phyloP scores from a whole-genome alignment of 2,797 vertebrate species.

The Cirrhinus mrigala region DNA sequence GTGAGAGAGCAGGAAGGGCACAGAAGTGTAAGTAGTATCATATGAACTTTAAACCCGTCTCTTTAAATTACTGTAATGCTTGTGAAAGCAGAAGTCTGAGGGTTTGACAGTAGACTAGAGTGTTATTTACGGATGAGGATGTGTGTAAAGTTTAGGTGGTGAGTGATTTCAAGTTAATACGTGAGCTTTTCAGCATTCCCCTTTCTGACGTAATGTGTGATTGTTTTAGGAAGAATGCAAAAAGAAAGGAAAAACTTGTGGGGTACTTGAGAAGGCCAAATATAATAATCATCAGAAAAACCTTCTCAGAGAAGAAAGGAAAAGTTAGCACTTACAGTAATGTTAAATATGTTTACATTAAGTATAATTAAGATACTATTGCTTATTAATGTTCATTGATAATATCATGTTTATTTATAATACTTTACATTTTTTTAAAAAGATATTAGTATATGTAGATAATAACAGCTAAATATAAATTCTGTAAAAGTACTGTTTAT shows the following conservation, averaged over 20 bases:
- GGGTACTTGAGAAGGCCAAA: background rate
- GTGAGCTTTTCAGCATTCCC: slow-evolving; percentile 33
- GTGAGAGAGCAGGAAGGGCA: slow-evolving; percentile 21
- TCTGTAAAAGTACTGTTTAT: background rate
- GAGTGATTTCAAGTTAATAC: slow-evolving; percentile 9
- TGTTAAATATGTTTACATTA: background rate
- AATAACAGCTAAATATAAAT: background rate
- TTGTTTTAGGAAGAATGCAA: background rate
- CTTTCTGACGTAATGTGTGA: background rate
- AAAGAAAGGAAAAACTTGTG: background rate
- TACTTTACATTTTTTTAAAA: no score
- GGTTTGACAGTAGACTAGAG: slow-evolving; percentile 7
- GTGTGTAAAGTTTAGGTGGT: slow-evolving; percentile 6
- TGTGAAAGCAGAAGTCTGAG: slow-evolving; percentile 28
- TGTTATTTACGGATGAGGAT: slow-evolving; percentile 19
- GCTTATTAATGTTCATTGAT: no score
- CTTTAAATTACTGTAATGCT: slow-evolving; percentile 21
- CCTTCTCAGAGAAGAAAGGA: background rate
- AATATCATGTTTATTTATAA: no score
- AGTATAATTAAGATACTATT: no score
- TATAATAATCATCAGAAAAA: background rate
- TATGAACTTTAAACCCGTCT: slow-evolving; percentile 40
- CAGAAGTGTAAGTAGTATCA: background rate
- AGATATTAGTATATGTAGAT: background rate
- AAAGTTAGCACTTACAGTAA: background rate